Percentiles rank a stretch among this genome's conserved stretches.
phyloP scores from a whole-genome alignment of 2,888 invertebrate species.

The Drosophila leonis region DNA sequence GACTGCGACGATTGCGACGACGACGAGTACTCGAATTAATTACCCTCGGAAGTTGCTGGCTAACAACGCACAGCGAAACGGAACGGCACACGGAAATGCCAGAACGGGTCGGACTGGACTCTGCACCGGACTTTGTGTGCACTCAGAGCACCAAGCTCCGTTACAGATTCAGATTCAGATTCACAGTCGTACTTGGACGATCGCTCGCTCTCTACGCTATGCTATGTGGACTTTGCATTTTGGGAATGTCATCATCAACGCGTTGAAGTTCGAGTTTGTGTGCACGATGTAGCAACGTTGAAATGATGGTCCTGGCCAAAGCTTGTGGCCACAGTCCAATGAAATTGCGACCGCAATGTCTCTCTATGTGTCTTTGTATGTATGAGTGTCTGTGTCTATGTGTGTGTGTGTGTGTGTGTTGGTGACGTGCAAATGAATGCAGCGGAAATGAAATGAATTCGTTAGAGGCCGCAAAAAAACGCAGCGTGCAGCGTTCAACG shows the following conservation, averaged over 20 bases:
- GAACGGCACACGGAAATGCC: constrained; percentile 77
- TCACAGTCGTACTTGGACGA: constrained; percentile 39
- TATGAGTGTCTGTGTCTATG: constrained; percentile 10
- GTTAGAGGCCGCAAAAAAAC: constrained; percentile 70
- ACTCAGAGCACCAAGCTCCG: constrained; percentile 23
- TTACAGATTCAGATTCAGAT: constrained; percentile 41
- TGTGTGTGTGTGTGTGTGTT: constrained; percentile 30
- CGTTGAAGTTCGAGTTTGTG: constrained; percentile 66
- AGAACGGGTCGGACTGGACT: constrained; percentile 34
- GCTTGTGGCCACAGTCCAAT: constrained; percentile 77
- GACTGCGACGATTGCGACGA: constrained; percentile 62
- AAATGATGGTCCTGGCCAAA: constrained; percentile 50
- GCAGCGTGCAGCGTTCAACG: constrained; percentile 52
- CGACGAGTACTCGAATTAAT: constrained; percentile 84
- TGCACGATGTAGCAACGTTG: constrained; percentile 60
- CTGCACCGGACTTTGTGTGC: constrained; percentile 15
- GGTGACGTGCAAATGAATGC: constrained; percentile 77
- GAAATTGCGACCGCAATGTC: constrained; percentile 76
- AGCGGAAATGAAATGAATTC: constrained; percentile 79
- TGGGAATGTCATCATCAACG: constrained; percentile 78
- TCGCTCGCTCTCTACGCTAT: constrained; percentile 8
- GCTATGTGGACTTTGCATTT: constrained; percentile 63
- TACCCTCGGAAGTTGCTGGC: constrained; percentile 83
- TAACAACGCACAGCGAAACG: constrained; percentile 77
- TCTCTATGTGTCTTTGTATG: constrained; percentile 33